Base-by-base conservation (phyloP, 2,888 invertebrate genomes). In the Tiliacea aurago region DNA sequence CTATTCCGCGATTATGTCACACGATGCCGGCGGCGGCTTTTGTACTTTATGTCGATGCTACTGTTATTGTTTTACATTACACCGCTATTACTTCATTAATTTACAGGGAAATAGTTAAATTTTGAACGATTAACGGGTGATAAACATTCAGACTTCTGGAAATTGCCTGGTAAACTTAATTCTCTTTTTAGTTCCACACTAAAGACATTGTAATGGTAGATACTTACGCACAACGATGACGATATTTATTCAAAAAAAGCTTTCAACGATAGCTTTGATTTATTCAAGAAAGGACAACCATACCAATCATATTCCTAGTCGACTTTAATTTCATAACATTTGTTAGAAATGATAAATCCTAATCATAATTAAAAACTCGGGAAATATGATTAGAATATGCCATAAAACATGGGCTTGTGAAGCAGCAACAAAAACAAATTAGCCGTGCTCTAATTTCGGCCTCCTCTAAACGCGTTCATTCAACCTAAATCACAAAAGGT, bases 401-500 rank as follows among this genome's bases (percentile, higher is more conserved):
- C 76, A 85, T 87, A 85, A 87, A 85, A 73, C 72, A 66, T 71
- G 76, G 67, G 41, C 53, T 49, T n/a, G 49, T 74, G 78, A 78
- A 82, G 82, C 49, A 69, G 59, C 61, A 70, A 65, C 86, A 85
- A 83, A 84, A 84, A 86, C 86, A 80, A 86, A 87, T 86, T 87
- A 84, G 79, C 75, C 79, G 73, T 81, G 74, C 58, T 81, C 81
- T 82, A 78, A 81, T 81, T 85, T 87, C 83, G 81, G 84, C 76
- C 68, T 83, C 81, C 51, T 87, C 80, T 80, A 87, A 86, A 86
- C 62, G 75, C 80, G 85, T 86, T 86, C 88, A 86, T 87, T 88
- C 85, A 87, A 86, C 86, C 75, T 83, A 87, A 83, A 78, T 85
- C 76, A 88, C 88, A 90, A 91, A 91, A 87, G 83, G 84, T 89